phyloP scores from a whole-genome alignment of 2,113 vertebrate species.

The Aspiorhynchus laticeps region DNA sequence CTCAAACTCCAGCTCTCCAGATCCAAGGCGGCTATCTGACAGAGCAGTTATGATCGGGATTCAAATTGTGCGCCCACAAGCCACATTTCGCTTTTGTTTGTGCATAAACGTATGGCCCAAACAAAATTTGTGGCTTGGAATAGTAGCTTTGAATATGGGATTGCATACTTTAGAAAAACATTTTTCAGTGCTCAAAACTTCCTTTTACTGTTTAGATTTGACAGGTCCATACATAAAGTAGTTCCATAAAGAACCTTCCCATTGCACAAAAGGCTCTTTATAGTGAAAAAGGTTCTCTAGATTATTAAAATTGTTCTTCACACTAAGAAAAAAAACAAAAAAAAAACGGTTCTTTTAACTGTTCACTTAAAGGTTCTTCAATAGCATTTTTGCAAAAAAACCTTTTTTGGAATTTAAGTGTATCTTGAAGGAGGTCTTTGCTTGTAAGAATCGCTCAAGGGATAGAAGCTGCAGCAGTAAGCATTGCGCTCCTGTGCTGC shows the following conservation, averaged over 20 bases:
- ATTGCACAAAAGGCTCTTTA: background rate
- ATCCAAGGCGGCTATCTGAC: background rate
- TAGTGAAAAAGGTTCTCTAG: background rate
- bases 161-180: background rate
- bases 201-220: background rate
- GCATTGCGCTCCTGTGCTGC: background rate
- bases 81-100: slow-evolving; percentile 3
- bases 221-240: background rate
- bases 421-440: background rate
- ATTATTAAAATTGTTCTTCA: background rate
- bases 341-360: background rate
- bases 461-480: slow-evolving; percentile 8
- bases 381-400: background rate
- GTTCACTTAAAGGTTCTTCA: background rate
- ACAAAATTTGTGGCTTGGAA: slow-evolving; percentile 4
- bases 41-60: background rate
- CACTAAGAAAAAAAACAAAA: background rate
- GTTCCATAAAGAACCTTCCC: background rate
- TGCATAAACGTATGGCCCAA: background rate
- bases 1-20: slow-evolving; percentile 15
- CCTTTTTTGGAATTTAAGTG: background rate
- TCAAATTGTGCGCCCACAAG: background rate
- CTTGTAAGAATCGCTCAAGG: background rate
- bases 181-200: background rate
- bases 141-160: background rate